Percentiles rank a stretch among this genome's conserved stretches.
These are phyloP conservation scores for Anarhynchus alexandrinus DNA, from an alignment of 2,113 vertebrate species.

Conservation along the genomic window DNA sequence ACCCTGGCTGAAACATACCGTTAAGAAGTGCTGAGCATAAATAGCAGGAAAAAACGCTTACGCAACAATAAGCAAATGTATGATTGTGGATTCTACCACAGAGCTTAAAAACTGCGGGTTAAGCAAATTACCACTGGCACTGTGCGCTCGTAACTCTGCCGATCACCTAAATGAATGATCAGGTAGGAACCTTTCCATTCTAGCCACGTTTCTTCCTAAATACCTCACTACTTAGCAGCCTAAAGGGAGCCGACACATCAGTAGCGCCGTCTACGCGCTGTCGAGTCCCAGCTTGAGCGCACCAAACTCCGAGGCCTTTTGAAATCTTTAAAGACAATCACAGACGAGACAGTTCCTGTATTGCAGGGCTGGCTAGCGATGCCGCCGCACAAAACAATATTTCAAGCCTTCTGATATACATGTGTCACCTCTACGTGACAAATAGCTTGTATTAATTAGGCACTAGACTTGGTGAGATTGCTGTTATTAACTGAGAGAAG, in stretches of 20 bases:
- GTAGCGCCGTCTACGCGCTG: constrained; percentile 74
- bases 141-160: constrained; percentile 48
- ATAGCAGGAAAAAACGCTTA: constrained; percentile 48
- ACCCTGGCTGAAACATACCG: background rate
- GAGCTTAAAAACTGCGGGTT: constrained; percentile 71
- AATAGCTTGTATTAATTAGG: constrained; percentile 99
- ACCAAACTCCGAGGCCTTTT: constrained; percentile 77
- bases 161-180: constrained; percentile 67
- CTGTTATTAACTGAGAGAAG: constrained; percentile 99
- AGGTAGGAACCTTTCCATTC: constrained; percentile 68
- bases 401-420: constrained; percentile 93
- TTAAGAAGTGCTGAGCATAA: constrained; percentile 48
- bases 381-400: constrained; percentile 82
- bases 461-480: constrained; percentile 98
- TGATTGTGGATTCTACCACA: constrained; percentile 62
- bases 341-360: constrained; percentile 73
- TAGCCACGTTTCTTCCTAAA: constrained; percentile 64
- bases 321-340: constrained; percentile 83
- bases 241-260: constrained; percentile 75
- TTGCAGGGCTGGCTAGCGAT: constrained; percentile 69
- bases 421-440: constrained; percentile 99
- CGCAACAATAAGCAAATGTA: constrained; percentile 54
- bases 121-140: constrained; percentile 72
- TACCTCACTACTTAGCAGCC: constrained; percentile 73
- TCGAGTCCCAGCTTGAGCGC: constrained; percentile 77